Evolutionary conservation across 2,888 invertebrate species (phyloP), one percentile per base, ranked within the genome.

Genomic region (Gastracanthus pulcherrimus): DNA sequence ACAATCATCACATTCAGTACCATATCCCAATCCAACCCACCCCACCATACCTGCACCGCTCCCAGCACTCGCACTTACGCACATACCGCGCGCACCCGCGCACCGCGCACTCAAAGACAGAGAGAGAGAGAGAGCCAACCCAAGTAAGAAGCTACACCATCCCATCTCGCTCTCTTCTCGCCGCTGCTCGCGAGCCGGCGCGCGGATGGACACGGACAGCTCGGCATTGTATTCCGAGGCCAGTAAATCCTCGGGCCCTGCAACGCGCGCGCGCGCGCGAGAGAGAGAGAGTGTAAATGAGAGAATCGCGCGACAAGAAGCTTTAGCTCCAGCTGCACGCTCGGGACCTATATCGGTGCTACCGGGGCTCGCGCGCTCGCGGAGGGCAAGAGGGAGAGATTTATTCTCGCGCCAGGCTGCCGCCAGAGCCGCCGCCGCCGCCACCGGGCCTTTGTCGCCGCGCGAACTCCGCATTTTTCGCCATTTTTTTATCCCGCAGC

Each of bases 281-380:
- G n/a, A n/a, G n/a, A n/a, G n/a, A n/a, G n/a, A 86, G 64, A 87
- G 91, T 91, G 91, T 91, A 91, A 91, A 91, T 91, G 91, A 91
- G 91, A 90, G 87, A 64, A 70, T 69, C 71, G 74, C 77, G 76
- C 34, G 45, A 48, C 80, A 70, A 70, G 72, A 51, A 41, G 34
- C 70, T 38, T 38, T 64, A 72, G 79, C 76, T 3, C 29, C 67
- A 19, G 45, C 11, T n/a, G 55, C 5, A 34, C 36, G 34, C 72
- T n/a, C n/a, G n/a, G n/a, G n/a, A 69, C 23, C 45, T 34, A 79
- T 36, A 38, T 66, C 31, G 62, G 69, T 31, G 55, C 34, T 64
- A 79, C 66, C 58, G 64, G 82, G 72, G 38, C 71, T 51, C n/a
- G 70, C 48, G 26, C 19, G 11, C 55, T 2, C 36, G n/a, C 82